Evolutionary conservation across 2,113 vertebrate genomes (phyloP), one percentile per base, ranked within the genome.

Genomic region (Chloropsis hardwickii): DNA sequence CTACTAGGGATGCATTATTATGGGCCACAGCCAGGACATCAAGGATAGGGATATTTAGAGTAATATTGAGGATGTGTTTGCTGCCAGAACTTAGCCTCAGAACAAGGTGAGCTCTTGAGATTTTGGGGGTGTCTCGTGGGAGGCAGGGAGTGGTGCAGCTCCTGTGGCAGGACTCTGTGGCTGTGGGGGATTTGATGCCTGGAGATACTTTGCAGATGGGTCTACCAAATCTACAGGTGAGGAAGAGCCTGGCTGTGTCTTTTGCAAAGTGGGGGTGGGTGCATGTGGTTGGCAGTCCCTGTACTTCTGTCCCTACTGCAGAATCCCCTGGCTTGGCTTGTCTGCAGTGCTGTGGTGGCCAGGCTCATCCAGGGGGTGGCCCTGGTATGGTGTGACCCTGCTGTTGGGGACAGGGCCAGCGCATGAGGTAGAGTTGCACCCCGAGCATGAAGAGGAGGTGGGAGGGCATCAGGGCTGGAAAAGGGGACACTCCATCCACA

Each of bases 171-270:
- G 37, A 77, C 42, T 67, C 42, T 42, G 12, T 1, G 5, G 54
- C 71, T 0, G 0, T 17, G 12, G 15, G 4, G 15, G 6, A 4
- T 8, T 29, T n/a, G 37, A 47, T 64, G 37, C 42, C 22, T 24
- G 7, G 28, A 50, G 42, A 39, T 6, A 5, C 17, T 90, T 84
- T 71, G 37, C 50, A 51, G 50, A n/a, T 44, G 44, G 42, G 19
- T 13, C 17, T 23, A 40, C 35, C 10, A 33, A 44, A 81, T 29
- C 40, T 42, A 23, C 22, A 23, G 39, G 24, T 18, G 28, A 58
- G 6, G 17, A 17, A 44, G 25, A 64, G 27, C 25, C 40, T 48
- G 79, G 22, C 42, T 70, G 25, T 33, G 56, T 27, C 14, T 61
- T 48, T 54, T 37, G 31, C 31, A 56, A 42, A 56, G 35, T 4